A percentile compares a stretch with the other conserved stretches of the same genome.
These are phyloP conservation scores for Coboldia fuscipes DNA, from an alignment of 1,140 invertebrate genomes.

Conservation along the genomic window DNA sequence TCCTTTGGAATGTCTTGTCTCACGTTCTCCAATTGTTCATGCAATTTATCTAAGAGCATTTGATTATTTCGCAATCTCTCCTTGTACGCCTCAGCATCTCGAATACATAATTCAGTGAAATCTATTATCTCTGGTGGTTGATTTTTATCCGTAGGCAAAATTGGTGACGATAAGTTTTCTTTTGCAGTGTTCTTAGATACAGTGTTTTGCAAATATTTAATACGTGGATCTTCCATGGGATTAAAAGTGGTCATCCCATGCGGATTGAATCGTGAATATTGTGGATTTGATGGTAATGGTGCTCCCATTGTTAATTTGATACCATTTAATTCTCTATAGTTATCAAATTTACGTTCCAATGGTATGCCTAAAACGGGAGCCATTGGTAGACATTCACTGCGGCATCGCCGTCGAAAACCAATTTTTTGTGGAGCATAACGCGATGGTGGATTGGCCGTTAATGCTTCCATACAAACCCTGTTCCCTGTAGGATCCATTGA, in stretches of 20 bases:
- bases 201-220: not conserved
- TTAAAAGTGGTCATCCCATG: not conserved
- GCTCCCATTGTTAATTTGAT: too few species aligned
- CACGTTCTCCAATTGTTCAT: not conserved
- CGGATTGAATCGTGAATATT: not conserved
- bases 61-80: not conserved
- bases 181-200: not conserved
- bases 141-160: too few species aligned
- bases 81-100: not conserved
- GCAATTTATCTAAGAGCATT: not conserved
- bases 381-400: not conserved
- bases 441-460: too few species aligned
- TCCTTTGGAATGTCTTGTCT: not conserved
- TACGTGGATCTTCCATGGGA: not conserved
- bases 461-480: too few species aligned
- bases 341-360: not conserved
- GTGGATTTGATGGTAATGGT: not conserved
- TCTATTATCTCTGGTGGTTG: not conserved
- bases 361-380: not conserved
- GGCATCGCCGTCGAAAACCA: not conserved
- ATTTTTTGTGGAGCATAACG: not conserved
- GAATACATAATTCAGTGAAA: not conserved
- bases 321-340: not conserved
- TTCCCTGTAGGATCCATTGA: too few species aligned
- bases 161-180: not conserved